Evolutionary conservation across 2,888 invertebrate genomes (phyloP).

Genomic region (Polietes domitor): DNA sequence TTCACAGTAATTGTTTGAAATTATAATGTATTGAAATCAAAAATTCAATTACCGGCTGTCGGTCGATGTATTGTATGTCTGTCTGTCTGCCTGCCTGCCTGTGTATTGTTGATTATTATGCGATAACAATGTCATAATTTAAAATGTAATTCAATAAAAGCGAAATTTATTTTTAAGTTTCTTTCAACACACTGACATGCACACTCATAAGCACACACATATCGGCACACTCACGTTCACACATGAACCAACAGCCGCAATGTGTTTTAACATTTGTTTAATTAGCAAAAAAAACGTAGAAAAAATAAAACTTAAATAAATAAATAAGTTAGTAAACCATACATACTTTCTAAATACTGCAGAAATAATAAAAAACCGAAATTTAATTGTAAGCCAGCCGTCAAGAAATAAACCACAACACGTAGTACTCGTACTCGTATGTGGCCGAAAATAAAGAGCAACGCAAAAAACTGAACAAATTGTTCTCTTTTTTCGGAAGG

Average conservation of each 20-base stretch:
- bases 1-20: constrained; percentile 21
- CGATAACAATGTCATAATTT: constrained; percentile 18
- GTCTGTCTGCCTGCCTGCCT: not conserved
- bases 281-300: constrained; percentile 11
- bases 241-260: not conserved
- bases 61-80: not conserved
- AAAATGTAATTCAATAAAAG: constrained; percentile 25
- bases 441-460: not conserved
- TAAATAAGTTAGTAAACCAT: not conserved
- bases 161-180: constrained; percentile 21
- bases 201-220: not conserved
- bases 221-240: not conserved
- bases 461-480: not conserved
- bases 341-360: constrained; percentile 9
- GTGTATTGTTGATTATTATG: not conserved
- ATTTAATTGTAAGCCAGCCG: constrained; percentile 7
- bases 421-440: not conserved
- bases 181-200: not conserved
- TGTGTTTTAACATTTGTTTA: not conserved
- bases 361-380: not conserved
- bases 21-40: constrained; percentile 8
- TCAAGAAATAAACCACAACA: not conserved
- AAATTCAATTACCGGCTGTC: not conserved
- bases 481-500: not conserved
- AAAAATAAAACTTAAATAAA: not conserved